These are phyloP conservation scores for Dynastes hyllus DNA, from an alignment of 2,888 invertebrate genomes.

Conservation along the genomic window DNA sequence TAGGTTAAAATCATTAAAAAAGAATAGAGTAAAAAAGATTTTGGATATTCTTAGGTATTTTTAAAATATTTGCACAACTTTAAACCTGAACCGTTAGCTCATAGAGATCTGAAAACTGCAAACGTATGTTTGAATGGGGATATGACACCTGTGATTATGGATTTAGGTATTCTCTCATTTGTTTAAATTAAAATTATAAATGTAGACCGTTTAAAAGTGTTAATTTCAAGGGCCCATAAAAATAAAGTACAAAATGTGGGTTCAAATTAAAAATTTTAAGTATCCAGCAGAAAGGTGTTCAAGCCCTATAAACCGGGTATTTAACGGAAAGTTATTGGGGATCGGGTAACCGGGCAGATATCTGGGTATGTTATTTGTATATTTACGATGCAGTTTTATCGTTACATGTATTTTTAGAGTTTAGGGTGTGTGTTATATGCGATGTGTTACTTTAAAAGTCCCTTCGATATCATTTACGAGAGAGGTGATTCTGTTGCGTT, in stretches of 20 bases:
- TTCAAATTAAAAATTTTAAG: too few species aligned
- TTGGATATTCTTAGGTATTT: constrained; percentile 83
- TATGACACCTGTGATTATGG: constrained; percentile 85
- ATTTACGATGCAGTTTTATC: too few species aligned
- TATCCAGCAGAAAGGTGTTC: constrained; percentile 87
- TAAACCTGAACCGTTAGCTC: constrained; percentile 83
- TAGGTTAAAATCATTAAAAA: constrained; percentile 76
- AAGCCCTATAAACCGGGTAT: constrained; percentile 90
- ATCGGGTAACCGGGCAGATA: constrained; percentile 90
- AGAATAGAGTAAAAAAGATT: constrained; percentile 78
- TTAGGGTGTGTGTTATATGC: constrained; percentile 91
- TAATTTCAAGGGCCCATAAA: constrained; percentile 72
- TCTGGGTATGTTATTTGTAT: constrained; percentile 78
- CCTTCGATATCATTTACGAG: constrained; percentile 88
- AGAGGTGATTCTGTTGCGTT: constrained; percentile 90
- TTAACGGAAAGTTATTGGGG: constrained; percentile 86
- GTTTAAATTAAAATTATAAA: background rate
- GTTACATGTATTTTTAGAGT: constrained; percentile 74
- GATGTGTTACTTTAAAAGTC: constrained; percentile 88
- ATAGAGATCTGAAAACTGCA: constrained; percentile 89
- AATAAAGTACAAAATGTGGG: too few species aligned
- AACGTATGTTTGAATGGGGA: constrained; percentile 86
- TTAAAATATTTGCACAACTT: constrained; percentile 83
- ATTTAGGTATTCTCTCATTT: constrained; percentile 76
- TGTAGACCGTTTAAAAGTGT: background rate